Base-by-base conservation (phyloP, 2,113 vertebrate genomes). In the Polypterus bichir region DNA sequence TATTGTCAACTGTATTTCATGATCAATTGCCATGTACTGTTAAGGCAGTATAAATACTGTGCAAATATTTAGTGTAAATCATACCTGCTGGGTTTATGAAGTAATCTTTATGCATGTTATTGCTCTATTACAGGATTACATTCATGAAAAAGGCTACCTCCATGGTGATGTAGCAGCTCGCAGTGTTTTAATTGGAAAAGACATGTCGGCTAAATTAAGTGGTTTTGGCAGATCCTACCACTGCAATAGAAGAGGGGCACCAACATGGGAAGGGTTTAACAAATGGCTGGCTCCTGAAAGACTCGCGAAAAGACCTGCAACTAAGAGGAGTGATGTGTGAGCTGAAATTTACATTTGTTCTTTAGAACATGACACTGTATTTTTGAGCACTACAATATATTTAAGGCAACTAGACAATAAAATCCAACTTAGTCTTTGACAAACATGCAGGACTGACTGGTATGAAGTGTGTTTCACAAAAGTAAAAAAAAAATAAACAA, bases 211-310 rank as follows among this genome's bases (percentile, higher is more conserved):
- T 59, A 98, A 97, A 62, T 86, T 98, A 47, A 90, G 90, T 78
- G 86, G 91, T 5, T 78, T 98, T 53, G 83, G 86, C 3, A 72
- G 88, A 11, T 86, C 89, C 7, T 92, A 90, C 2, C 77, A 86
- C 70, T 54, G 64, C 54, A 68, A 59, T 27, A 66, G 76, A 1
- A 76, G 45, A 0, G 81, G 86, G 53, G 59, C 66, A 54, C 77
- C 77, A 1, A 69, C 79, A 53, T 75, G 9, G 46, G 71, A 69
- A 0, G 68, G 65, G 0, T 72, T 86, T 73, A 94, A 91, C 83
- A 98, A 97, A 74, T 97, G 94, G 94, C 90, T 92, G 7, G 87
- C 93, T 2, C 93, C 94, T 1, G 94, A 98, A 71, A 64, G 86
- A 9, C 78, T 97, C 53, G 81, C 83, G 57, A 83, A 63, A 71